These are phyloP conservation scores for Falco peregrinus DNA, from an alignment of 2,797 vertebrate species.

Conservation along the genomic window DNA sequence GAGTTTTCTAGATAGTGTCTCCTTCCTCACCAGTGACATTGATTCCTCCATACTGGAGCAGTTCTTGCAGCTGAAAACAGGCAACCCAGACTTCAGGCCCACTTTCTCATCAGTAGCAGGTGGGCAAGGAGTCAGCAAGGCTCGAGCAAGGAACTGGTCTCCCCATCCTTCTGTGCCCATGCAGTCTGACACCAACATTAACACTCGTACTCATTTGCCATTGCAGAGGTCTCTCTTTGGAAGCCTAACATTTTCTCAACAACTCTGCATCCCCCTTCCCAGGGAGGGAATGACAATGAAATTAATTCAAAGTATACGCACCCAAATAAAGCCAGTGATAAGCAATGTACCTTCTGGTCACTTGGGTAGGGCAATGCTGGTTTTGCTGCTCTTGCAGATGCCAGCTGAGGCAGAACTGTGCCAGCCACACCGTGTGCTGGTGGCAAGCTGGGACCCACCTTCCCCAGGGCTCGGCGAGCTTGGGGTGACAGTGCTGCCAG, in stretches of 20 bases:
- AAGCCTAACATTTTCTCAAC: neutral
- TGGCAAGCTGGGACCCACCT: neutral
- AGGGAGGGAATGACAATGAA: neutral
- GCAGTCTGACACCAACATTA: neutral
- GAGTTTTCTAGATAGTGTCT: neutral
- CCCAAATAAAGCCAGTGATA: neutral
- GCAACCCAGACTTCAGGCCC: neutral
- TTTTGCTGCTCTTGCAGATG: neutral
- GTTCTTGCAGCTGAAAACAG: neutral
- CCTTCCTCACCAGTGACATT: neutral
- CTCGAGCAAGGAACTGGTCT: accelerated
- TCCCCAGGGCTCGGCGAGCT: neutral
- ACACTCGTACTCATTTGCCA: accelerated
- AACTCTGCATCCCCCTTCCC: neutral
- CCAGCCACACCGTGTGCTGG: accelerated
- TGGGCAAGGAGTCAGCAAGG: neutral
- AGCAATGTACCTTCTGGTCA: neutral
- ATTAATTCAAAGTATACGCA: neutral
- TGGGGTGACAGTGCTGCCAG: neutral
- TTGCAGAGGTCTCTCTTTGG: neutral
- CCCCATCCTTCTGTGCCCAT: neutral
- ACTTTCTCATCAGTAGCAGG: neutral
- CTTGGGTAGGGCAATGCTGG: neutral
- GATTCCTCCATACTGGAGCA: neutral
- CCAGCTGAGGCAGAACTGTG: neutral